Evolutionary conservation across 2,113 vertebrate species (phyloP).

Genomic region (Vulpes lagopus): DNA sequence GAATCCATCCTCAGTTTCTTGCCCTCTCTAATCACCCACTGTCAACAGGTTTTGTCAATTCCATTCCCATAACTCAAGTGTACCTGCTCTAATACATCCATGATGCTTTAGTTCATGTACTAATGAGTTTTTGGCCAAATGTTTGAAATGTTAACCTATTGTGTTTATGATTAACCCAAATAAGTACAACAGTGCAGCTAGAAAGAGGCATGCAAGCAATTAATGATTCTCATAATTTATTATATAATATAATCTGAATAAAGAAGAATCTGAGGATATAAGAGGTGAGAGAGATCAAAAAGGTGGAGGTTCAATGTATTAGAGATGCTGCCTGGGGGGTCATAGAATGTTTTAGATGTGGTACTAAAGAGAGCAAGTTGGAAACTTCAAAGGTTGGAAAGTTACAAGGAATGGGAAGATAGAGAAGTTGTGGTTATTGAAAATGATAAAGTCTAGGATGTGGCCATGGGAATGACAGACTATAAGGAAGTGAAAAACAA

Average conservation of each 20-base stretch:
- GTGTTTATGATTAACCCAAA: not conserved
- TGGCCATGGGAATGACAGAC: not conserved
- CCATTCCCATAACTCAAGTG: not conserved
- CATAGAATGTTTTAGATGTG: not conserved
- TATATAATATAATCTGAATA: not conserved
- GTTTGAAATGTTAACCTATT: not conserved
- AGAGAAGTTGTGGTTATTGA: not conserved
- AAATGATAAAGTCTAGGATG: not conserved
- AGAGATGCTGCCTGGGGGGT: not conserved
- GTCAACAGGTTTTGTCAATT: not conserved
- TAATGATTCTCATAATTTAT: not conserved
- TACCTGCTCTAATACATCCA: not conserved
- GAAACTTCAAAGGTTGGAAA: not conserved
- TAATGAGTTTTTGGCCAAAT: not conserved
- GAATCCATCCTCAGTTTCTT: not conserved
- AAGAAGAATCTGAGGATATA: not conserved
- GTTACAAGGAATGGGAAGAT: not conserved
- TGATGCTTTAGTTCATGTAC: not conserved
- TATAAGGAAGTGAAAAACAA: not conserved
- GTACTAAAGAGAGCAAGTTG: not conserved
- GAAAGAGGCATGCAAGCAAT: not conserved
- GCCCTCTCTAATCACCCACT: not conserved
- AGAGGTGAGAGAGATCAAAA: not conserved
- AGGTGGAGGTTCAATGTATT: not conserved
- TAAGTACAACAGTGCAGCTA: not conserved